Evolutionary conservation across 2,113 vertebrate species (phyloP).

Genomic region (Sinocyclocheilus rhinocerous): DNA sequence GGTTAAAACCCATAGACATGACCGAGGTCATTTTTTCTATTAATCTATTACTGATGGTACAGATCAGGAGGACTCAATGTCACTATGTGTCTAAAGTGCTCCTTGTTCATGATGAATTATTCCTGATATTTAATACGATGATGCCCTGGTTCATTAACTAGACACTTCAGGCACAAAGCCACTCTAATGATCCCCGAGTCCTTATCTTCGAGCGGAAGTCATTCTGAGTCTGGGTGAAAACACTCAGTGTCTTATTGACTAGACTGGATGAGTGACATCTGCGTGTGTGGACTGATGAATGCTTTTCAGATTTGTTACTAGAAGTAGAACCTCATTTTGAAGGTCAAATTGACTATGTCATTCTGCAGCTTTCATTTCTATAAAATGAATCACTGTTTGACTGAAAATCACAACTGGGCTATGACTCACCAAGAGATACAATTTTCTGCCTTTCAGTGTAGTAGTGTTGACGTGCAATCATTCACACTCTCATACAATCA

Average conservation of each 20-base stretch:
- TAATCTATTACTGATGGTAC: not conserved
- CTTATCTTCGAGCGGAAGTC: constrained; percentile 16
- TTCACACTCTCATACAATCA: not conserved
- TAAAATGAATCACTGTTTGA: not conserved
- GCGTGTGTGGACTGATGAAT: not conserved
- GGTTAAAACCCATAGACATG: not conserved
- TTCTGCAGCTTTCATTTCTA: not conserved
- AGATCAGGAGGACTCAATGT: not conserved
- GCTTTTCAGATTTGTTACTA: not conserved
- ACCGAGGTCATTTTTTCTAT: not conserved
- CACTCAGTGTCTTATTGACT: not conserved
- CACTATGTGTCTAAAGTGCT: not conserved
- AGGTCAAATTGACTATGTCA: not conserved
- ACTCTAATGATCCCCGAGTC: constrained; percentile 1
- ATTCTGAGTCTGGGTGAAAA: not conserved
- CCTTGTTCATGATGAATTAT: not conserved
- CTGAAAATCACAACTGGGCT: not conserved
- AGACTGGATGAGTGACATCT: constrained; percentile 2
- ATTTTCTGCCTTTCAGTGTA: constrained; percentile 6
- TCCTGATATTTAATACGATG: not conserved
- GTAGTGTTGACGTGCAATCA: not conserved
- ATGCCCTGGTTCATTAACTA: constrained; percentile 20
- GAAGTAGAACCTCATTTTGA: not conserved
- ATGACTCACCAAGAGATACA: not conserved
- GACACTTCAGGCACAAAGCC: not conserved